These are phyloP conservation scores for Drosophila histrio DNA, from an alignment of 2,888 invertebrate species.

Conservation along the genomic window DNA sequence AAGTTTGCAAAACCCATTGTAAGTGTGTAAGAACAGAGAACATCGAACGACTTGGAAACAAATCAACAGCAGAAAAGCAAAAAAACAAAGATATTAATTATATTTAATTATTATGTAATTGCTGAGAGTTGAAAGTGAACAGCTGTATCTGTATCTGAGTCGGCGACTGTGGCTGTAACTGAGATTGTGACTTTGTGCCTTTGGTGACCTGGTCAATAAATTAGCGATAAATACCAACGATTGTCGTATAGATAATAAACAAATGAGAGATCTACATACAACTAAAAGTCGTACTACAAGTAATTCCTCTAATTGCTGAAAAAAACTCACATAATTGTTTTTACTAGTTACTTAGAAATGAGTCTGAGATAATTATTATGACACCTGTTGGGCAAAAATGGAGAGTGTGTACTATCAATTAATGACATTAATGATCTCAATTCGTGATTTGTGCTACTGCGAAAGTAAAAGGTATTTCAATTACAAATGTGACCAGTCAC, in stretches of 20 bases:
- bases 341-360: constrained; percentile 8
- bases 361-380: constrained; percentile 39
- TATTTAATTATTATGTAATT: constrained; percentile 47
- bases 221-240: constrained; percentile 31
- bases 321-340: constrained; percentile 22
- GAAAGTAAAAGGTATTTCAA: constrained; percentile 33
- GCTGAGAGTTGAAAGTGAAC: constrained; percentile 10
- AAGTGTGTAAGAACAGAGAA: not conserved
- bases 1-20: not conserved
- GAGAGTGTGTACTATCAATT: constrained; percentile 23
- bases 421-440: constrained; percentile 32
- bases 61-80: not conserved
- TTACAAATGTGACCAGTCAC: constrained; percentile 11
- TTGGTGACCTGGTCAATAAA: constrained; percentile 49
- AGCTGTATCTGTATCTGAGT: constrained; percentile 9
- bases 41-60: not conserved
- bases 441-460: constrained; percentile 7
- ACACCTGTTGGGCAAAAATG: constrained; percentile 26
- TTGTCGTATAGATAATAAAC: not conserved
- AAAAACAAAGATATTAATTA: constrained; percentile 38
- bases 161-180: not conserved
- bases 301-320: constrained; percentile 27
- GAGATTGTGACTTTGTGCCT: not conserved
- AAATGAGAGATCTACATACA: not conserved
- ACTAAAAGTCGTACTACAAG: not conserved